phyloP scores from a whole-genome alignment of 35 echinoderm and acorn worm genomes.

The Diadema setosum region DNA sequence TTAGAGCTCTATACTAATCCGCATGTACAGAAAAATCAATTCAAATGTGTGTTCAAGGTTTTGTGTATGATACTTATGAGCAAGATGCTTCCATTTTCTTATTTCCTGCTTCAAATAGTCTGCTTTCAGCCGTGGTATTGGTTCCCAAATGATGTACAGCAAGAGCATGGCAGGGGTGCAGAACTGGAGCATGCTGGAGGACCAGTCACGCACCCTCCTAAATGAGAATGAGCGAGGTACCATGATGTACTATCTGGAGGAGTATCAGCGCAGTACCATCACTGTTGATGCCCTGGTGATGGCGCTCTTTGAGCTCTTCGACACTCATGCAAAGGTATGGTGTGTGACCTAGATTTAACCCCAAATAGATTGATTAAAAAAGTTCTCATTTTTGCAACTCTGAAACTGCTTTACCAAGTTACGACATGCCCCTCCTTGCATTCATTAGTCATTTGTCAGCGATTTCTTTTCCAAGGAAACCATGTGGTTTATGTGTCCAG shows the following conservation, averaged over 20 bases:
- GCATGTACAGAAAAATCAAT: too few relatives aligned
- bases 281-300: constrained; percentile 68
- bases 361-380: too few relatives aligned
- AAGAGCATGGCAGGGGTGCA: constrained; percentile 54
- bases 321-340: constrained; percentile 93
- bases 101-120: constrained; percentile 31
- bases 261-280: constrained; percentile 83
- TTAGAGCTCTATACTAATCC: too few relatives aligned
- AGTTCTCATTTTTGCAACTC: too few relatives aligned
- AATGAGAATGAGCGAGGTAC: constrained; percentile 92
- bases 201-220: constrained; percentile 80
- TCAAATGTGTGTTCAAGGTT: too few relatives aligned
- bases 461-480: too few relatives aligned
- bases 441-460: too few relatives aligned
- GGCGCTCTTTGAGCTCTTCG: constrained; percentile 88
- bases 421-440: too few relatives aligned
- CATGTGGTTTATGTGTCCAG: too few relatives aligned
- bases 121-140: constrained; percentile 80
- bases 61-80: too few relatives aligned
- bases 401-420: too few relatives aligned
- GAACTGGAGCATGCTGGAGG: constrained; percentile 92
- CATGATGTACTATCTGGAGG: constrained; percentile 95
- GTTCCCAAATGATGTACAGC: constrained; percentile 89
- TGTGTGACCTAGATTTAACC: too few relatives aligned
- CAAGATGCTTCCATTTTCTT: background rate